A percentile compares a stretch with the other conserved stretches of the same genome.
phyloP scores from a whole-genome alignment of 64 coral and sea anemone species.

The Hydrozoanthus tunicans region DNA sequence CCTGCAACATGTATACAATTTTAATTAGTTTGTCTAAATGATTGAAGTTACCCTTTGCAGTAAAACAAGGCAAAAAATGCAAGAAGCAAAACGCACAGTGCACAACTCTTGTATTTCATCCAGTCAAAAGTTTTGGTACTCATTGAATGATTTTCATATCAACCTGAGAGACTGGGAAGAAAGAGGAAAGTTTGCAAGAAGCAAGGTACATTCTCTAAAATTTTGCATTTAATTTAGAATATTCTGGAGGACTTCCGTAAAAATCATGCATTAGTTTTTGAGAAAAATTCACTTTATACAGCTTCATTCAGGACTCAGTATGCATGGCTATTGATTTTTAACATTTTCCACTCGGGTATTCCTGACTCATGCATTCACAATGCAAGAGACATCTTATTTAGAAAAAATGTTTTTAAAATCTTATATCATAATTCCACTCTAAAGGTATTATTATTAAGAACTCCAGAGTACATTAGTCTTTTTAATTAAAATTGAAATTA shows the following conservation, averaged over 20 bases:
- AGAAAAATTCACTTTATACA: neutral
- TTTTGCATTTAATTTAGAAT: neutral
- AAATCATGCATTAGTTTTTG: too few relatives aligned
- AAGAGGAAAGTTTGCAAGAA: conserved; percentile 9
- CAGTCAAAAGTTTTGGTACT: neutral
- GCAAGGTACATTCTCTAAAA: neutral
- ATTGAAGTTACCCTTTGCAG: neutral
- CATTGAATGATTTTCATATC: conserved; percentile 5
- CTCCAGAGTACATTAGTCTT: too few relatives aligned
- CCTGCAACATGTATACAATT: too few relatives aligned
- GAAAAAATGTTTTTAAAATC: too few relatives aligned
- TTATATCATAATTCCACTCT: too few relatives aligned
- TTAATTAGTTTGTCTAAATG: too few relatives aligned
- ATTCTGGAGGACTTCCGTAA: neutral
- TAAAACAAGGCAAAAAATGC: neutral
- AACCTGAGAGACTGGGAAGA: neutral
- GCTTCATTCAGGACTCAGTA: neutral
- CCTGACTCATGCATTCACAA: too few relatives aligned
- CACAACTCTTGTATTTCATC: neutral
- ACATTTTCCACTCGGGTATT: neutral
- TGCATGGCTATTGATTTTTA: neutral
- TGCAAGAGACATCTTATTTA: too few relatives aligned
- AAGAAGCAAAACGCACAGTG: neutral
- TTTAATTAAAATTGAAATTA: too few relatives aligned
- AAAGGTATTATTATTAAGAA: neutral